Evolutionary conservation across 92 coral and sea anemone species (phyloP).

Genomic region (Bergia puertoricense): DNA sequence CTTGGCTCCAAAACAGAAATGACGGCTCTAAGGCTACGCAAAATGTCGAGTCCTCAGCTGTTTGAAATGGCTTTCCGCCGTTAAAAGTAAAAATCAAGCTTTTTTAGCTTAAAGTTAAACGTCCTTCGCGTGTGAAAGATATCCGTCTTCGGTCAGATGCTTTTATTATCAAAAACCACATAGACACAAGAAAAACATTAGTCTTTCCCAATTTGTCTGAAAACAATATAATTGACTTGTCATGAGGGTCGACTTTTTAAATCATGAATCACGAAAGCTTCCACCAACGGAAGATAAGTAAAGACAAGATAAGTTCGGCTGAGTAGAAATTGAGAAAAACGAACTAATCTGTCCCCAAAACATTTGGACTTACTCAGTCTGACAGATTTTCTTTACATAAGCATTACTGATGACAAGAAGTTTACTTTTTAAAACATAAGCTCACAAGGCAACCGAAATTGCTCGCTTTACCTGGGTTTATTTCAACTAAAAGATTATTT

Average conservation of each 20-base stretch:
- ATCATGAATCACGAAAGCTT: not conserved
- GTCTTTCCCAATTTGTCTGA: conserved; percentile 8
- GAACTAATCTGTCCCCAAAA: not conserved
- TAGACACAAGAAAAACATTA: not conserved
- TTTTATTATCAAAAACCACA: conserved; percentile 11
- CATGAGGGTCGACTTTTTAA: not conserved
- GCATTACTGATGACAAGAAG: too few relatives aligned
- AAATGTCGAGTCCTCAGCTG: not conserved
- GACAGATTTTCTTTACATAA: too few relatives aligned
- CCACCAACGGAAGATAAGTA: not conserved
- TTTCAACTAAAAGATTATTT: not conserved
- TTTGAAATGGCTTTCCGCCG: not conserved
- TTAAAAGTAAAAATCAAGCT: not conserved
- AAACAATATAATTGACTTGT: conserved; percentile 20
- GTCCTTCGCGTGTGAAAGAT: not conserved
- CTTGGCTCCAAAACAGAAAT: not conserved
- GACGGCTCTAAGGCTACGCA: not conserved
- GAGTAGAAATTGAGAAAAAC: not conserved
- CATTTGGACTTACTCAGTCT: too few relatives aligned
- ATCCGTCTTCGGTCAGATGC: not conserved
- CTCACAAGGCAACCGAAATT: not conserved
- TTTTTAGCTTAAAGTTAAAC: not conserved
- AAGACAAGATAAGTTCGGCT: not conserved
- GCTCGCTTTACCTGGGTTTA: too few relatives aligned
- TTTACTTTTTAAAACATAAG: too few relatives aligned